Evolutionary conservation across 1,140 invertebrate species (phyloP), one percentile per base, ranked within the genome.

Genomic region (Heliconius himera): DNA sequence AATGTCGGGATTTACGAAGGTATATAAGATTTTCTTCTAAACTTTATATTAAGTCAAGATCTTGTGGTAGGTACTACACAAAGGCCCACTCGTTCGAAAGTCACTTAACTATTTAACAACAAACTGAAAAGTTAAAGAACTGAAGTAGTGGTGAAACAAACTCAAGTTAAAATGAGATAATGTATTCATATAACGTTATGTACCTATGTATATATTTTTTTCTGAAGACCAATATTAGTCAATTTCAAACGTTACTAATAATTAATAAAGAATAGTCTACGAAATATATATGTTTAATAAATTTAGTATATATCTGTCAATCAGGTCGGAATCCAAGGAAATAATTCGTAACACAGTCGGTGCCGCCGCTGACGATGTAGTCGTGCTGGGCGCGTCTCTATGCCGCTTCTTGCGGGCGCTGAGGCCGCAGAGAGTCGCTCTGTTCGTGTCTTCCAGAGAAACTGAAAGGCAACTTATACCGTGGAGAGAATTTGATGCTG

Each of bases 401-500:
- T 95, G 88, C 84, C 97, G 89, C 94, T 97, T 93, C 91, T 97
- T 87, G 85, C 92, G 80, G 18, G 88, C 93, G 0, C 74, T 95
- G 49, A 84, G 90, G 16, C 93, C 91, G 6, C 85, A 91, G 74
- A 94, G 95, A 46, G 96, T 96, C 8, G 95, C 96, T 1, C 96
- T 98, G 26, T 97, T 99, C 91, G 97, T 98, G n/a, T 97, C 97
- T 1, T 97, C 97, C 1, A 97, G 96, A 89, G 98, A 99, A 91
- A 97, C 98, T 83, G 97, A 98, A 89, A 96, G 97, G 18, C 98
- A 97, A 90, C 93, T 99, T 26, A 95, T 97, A 75, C 97, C 98
- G 54, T 99, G 98, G 98, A 95, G 96, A 81, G 97, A 98, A 91
- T 95, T 96, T 70, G 96, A 96, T 49, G 96, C 97, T 81, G 96